Base-by-base conservation (phyloP, 2,888 invertebrate genomes). In the Eumacrocentrus americanus region DNA sequence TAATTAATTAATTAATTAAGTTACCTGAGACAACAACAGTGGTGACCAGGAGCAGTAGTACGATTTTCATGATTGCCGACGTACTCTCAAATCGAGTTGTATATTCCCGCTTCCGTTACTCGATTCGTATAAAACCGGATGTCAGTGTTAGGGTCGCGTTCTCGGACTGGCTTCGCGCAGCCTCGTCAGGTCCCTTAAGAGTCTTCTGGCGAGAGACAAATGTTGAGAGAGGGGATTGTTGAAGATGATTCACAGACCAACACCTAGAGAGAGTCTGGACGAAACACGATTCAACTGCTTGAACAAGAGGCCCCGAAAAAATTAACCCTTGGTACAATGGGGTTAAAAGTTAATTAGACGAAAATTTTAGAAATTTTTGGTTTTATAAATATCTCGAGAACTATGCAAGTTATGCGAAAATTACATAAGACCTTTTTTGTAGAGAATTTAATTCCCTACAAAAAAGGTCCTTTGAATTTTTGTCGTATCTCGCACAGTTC, bases 1-100 rank as follows among this genome's bases (percentile, higher is more conserved):
- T 14, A 37, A 9, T 11, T 37, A 25, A 14, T n/a, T 25, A 50
- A 38, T 37, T 37, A 23, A 18, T 20, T 22, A 53, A 18, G 14
- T 54, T 54, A 86, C 86, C 86, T 83, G 85, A 81, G 55, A 82
- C 82, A 63, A 85, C 84, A 72, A 82, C 83, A 72, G 83, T 83
- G 78, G 83, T 84, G 77, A 82, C 79, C 73, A 86, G 81, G 80
- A 86, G 75, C 70, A 85, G 77, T 78, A 84, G 82, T 75, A 84
- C 81, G 76, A 85, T 84, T 77, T 86, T 79, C 78, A 85, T 78
- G 68, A 67, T 79, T 76, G 75, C 76, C 81, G 67, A 67, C 66
- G 11, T 12, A n/a, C n/a, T n/a, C n/a, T n/a, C n/a, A 66, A 70
- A 71, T 73, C 67, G 64, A 61, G 57, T 60, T 25, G 3, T 11